Evolutionary conservation across 2,888 invertebrate species (phyloP), one percentile per base, ranked within the genome.

Genomic region (Ormia ochracea): DNA sequence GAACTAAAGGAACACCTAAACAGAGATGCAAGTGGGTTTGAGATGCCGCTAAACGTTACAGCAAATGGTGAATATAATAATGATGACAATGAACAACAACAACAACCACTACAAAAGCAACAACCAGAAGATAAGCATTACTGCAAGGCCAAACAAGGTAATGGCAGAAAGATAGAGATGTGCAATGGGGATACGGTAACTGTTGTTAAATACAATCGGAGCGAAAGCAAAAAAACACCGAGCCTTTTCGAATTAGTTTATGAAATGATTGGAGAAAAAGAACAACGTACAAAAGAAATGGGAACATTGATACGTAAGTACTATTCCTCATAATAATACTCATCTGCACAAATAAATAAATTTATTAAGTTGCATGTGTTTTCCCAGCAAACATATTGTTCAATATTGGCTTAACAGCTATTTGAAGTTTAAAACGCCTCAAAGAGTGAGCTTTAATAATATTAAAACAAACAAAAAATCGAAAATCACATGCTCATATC

Each of bases 271-370:
- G 75, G 70, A 48, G 68, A 79, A 17, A 80, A 81, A 61, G 81
- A 81, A 63, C 78, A 82, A 43, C 81, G 81, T n/a, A 80, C 77
- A 50, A 83, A 82, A 58, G 83, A 82, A 82, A 77, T 82, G 58
- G 82, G 81, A 45, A 82, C 82, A 63, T 65, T 82, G 59, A 81
- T 82, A 79, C 78, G 83, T 83, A 81, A 83, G 83, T 82, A 75
- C 10, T n/a, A n/a, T n/a, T n/a, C n/a, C n/a, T 43, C 17, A 26
- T 31, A 63, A n/a, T 36, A 17, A 31, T 19, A 45, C 28, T 19
- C 43, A 31, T 43, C 12, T 19, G 19, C 43, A 21, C 3, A 38
- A 9, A 43, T 28, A 43, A 59, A 19, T 6, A 5, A 26, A 26
- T 26, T 41, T 17, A 41, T 41, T 26, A 26, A 17, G 23, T 5